Base-by-base conservation (phyloP, 2,797 vertebrate genomes). In the Nyctalus aviator region DNA sequence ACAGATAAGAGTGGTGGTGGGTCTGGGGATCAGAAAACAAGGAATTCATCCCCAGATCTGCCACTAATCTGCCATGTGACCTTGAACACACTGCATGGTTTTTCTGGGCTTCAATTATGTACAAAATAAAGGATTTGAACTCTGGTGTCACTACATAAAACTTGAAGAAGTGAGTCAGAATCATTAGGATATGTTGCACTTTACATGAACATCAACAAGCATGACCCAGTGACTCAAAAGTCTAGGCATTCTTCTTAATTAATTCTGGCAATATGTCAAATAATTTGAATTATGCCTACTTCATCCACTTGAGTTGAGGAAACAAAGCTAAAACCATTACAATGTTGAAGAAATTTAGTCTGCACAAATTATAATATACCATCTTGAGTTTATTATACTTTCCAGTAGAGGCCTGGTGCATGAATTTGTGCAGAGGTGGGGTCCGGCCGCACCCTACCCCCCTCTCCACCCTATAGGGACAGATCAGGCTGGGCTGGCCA, bases 251-350 rank as follows among this genome's bases (percentile, higher is more conserved):
- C 53, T 21, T 93, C 57, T 90, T 96, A 94, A 94, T 90, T 84
- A 93, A 94, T 91, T 68, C 62, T 95, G 94, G 69, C 62, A 92
- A 62, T 73, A 30, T 71, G 84, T 93, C 55, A 94, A 92, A 91
- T 90, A 73, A 88, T 84, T 91, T 93, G 83, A 96, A 92, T 92
- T 87, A 78, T 82, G 72, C 64, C 37, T 87, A 69, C 48, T 64
- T 75, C 76, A 88, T 83, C 71, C 27, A 88, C 37, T 91, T 96
- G 73, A 85, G 94, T 87, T 72, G 2, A 81, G 1, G 77, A 96
- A 91, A 87, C 62, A 95, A 93, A 90, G 21, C 41, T 90, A 83
- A 96, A 93, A 48, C 18, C 46, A 83, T 83, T 41, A 91, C 50
- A 20, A 92, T 89, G 46, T 50, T 62, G 30, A 95, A 90, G 37